Evolutionary conservation across 2,888 invertebrate species (phyloP).

Genomic region (Deroplatys truncata): DNA sequence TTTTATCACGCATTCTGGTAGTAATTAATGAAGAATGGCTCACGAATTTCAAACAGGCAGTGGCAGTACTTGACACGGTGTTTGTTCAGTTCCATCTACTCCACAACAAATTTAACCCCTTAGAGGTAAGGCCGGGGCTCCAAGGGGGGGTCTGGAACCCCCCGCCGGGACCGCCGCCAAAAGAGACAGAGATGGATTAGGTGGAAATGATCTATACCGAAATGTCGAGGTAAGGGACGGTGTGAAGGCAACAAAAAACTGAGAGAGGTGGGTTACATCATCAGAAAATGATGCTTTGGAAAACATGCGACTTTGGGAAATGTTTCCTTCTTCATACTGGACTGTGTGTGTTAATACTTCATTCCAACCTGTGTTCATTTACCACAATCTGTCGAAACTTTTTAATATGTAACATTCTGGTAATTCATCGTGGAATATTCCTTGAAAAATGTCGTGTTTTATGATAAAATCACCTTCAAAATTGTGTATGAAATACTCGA

Average conservation of each 20-base stretch:
- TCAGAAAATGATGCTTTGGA: not conserved
- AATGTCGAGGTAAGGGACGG: not conserved
- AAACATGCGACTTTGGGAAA: not conserved
- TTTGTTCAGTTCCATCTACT: conserved; percentile 8
- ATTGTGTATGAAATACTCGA: too few species aligned
- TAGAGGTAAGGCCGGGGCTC: not conserved
- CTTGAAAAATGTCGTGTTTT: too few species aligned
- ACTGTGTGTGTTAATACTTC: too few species aligned
- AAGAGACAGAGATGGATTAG: conserved; percentile 14
- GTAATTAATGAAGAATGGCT: not conserved
- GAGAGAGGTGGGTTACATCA: not conserved
- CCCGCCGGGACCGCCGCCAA: conserved; percentile 3
- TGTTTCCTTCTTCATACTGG: too few species aligned
- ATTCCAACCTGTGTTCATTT: too few species aligned
- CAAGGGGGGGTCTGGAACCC: not conserved
- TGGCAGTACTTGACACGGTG: not conserved
- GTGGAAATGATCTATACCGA: conserved; percentile 18
- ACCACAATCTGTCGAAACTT: too few species aligned
- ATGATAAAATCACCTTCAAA: too few species aligned
- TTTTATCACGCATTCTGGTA: not conserved
- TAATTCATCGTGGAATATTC: too few species aligned
- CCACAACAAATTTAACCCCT: conserved; percentile 4
- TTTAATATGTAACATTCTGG: too few species aligned
- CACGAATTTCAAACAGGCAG: not conserved
- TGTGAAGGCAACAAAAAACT: not conserved